Conservation (phyloP, 2,888 invertebrate species). For the Stramonita haemastoma region DNA sequence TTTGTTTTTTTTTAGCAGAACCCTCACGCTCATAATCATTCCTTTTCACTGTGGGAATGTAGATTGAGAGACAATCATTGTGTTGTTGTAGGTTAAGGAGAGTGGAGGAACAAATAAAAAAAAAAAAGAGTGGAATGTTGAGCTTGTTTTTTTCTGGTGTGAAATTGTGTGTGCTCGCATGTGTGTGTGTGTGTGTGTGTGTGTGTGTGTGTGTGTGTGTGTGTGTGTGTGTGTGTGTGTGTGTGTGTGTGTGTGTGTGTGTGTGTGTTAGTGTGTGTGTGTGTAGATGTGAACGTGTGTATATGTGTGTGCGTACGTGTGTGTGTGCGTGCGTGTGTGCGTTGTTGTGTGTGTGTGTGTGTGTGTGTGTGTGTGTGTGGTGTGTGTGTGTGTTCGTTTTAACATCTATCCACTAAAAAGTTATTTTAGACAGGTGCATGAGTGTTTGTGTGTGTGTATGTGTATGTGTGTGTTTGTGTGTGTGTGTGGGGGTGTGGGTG, state of each 20-base stretch:
- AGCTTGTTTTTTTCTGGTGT: too few species aligned
- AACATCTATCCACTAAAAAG: neutral
- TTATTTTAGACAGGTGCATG: neutral
- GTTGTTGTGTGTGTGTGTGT: neutral
- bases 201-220: neutral
- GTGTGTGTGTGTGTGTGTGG: neutral
- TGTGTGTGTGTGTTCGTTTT: neutral
- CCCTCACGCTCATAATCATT: too few species aligned
- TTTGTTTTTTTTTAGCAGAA: too few species aligned
- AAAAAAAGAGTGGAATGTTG: too few species aligned
- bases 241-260: neutral
- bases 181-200: neutral
- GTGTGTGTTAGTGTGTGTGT: neutral
- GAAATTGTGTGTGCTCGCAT: too few species aligned
- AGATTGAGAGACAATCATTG: too few species aligned
- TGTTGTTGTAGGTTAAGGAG: too few species aligned
- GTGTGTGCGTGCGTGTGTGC: neutral
- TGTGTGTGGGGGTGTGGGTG: neutral
- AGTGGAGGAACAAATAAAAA: too few species aligned
- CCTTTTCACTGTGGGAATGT: too few species aligned
- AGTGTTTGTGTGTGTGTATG: neutral
- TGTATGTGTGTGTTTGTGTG: neutral
- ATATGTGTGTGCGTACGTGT: neutral
- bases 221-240: neutral
- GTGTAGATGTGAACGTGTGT: too few species aligned